Percentiles rank a stretch among this genome's conserved stretches.
phyloP scores from a whole-genome alignment of 2,113 vertebrate species.

The Dermatemys mawii region DNA sequence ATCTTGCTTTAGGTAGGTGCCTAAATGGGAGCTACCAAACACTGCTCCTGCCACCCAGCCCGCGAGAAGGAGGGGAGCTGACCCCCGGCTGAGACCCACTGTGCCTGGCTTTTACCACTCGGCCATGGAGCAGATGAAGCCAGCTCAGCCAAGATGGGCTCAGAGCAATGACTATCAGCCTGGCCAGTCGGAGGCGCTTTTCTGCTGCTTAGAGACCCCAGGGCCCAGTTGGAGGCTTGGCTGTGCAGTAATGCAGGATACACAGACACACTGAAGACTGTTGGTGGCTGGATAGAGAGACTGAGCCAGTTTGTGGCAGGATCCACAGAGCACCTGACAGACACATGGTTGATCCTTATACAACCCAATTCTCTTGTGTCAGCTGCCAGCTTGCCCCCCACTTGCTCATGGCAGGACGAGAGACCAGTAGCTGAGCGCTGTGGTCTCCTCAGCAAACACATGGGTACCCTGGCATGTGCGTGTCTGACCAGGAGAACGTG shows the following conservation, averaged over 20 bases:
- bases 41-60: not conserved
- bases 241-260: not conserved
- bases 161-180: too few relatives aligned
- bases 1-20: not conserved
- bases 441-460: not conserved
- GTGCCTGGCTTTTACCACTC: not conserved
- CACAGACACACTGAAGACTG: too few relatives aligned
- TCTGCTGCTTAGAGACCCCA: not conserved
- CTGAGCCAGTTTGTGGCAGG: too few relatives aligned
- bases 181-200: not conserved
- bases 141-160: too few relatives aligned
- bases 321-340: too few relatives aligned
- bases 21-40: not conserved
- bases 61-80: not conserved
- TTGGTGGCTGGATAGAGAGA: too few relatives aligned
- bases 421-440: too few relatives aligned
- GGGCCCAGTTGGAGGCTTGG: not conserved
- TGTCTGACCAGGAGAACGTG: not conserved
- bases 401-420: too few relatives aligned
- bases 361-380: not conserved
- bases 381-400: not conserved
- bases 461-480: not conserved
- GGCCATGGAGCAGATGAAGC: not conserved
- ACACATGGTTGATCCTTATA: too few relatives aligned
- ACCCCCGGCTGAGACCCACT: not conserved